Evolutionary conservation across 2,113 vertebrate species (phyloP).

Genomic region (Petaurus breviceps): DNA sequence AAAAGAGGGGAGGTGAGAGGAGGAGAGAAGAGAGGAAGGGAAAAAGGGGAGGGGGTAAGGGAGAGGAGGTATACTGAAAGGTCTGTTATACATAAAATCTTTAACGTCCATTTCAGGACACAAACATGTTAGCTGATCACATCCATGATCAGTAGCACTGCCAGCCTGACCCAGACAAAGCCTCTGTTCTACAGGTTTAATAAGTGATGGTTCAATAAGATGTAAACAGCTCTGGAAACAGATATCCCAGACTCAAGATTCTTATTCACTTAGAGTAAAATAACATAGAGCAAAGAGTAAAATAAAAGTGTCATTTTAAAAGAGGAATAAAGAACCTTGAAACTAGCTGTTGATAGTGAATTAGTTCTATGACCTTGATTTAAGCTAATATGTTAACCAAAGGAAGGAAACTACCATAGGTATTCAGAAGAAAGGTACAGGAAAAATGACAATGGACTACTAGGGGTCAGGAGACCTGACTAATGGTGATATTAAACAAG

Average conservation of each 20-base stretch:
- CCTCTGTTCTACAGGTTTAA: not conserved
- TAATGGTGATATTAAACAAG: too few species aligned
- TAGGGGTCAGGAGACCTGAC: too few species aligned
- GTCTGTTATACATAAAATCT: not conserved
- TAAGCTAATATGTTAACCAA: not conserved
- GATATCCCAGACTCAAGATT: not conserved
- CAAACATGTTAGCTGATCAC: not conserved
- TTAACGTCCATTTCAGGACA: not conserved
- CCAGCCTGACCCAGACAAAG: not conserved
- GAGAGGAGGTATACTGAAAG: too few species aligned
- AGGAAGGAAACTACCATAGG: not conserved
- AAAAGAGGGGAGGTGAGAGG: not conserved
- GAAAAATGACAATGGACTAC: not conserved
- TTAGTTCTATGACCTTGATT: not conserved
- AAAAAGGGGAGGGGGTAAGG: too few species aligned
- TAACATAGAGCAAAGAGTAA: not conserved
- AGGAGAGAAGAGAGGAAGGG: too few species aligned
- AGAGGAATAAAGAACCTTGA: not conserved
- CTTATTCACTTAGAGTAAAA: not conserved
- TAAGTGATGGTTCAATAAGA: not conserved
- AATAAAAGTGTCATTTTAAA: not conserved
- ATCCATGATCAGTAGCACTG: not conserved
- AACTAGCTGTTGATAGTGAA: not conserved
- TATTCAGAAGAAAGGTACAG: not conserved
- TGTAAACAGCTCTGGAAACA: not conserved